phyloP scores from a whole-genome alignment of 2,797 vertebrate genomes.

The Simalia tracyae region DNA sequence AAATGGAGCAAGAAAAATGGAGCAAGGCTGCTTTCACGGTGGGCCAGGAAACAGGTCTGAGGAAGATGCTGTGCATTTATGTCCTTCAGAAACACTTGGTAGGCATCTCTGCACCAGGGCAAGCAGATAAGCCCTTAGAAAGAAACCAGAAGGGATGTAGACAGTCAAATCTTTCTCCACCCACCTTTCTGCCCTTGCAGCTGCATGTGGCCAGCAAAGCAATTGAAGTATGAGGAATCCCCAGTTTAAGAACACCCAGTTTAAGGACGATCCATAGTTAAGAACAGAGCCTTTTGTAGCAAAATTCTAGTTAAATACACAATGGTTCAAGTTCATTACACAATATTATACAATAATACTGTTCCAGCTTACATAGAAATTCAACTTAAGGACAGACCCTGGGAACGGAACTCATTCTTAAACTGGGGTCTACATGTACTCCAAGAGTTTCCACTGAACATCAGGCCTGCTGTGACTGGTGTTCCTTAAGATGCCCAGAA shows the following conservation, averaged over 20 bases:
- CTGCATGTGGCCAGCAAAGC: neutral
- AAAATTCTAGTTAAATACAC: no score
- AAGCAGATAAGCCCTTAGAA: neutral
- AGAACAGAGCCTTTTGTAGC: no score
- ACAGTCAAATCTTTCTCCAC: neutral
- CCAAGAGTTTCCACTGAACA: neutral
- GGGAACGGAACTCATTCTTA: no score
- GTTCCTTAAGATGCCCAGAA: neutral
- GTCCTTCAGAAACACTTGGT: neutral
- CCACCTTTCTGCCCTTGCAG: neutral
- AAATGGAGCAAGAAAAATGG: neutral
- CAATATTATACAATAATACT: no score
- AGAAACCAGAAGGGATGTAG: neutral
- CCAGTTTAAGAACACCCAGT: no score
- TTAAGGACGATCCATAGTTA: no score
- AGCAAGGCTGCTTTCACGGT: neutral
- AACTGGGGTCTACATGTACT: neutral
- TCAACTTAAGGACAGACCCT: no score
- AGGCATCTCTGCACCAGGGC: neutral
- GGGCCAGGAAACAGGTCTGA: neutral
- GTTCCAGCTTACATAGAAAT: no score
- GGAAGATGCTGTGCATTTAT: neutral
- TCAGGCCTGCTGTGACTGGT: neutral
- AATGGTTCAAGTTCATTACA: no score
- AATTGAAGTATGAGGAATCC: neutral